phyloP scores from a whole-genome alignment of 2,113 vertebrate genomes.

The Scopus umbretta region DNA sequence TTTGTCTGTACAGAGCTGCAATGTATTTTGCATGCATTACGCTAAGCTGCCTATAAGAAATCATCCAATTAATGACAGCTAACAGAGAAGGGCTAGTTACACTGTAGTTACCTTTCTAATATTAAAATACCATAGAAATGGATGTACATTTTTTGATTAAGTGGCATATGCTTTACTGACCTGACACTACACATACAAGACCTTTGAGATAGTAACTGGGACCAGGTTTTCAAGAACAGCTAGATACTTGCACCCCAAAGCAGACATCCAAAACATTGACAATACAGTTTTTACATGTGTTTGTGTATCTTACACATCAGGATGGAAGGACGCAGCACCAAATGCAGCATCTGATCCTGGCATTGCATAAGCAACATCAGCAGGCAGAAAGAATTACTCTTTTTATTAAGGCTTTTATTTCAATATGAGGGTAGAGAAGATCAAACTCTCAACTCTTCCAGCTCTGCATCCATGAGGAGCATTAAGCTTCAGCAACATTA shows the following conservation, averaged over 20 bases:
- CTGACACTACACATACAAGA: not conserved
- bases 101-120: not conserved
- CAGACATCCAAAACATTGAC: not conserved
- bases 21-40: constrained; percentile 36
- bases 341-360: not conserved
- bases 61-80: constrained; percentile 51
- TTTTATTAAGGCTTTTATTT: not conserved
- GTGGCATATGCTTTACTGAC: not conserved
- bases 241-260: not conserved
- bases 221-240: not conserved
- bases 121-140: constrained; percentile 28
- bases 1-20: not conserved
- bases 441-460: not conserved
- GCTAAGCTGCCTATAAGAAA: constrained; percentile 40
- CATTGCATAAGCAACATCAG: not conserved
- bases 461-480: not conserved
- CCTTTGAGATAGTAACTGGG: not conserved
- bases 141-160: constrained; percentile 18
- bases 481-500: not conserved
- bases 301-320: not conserved
- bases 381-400: not conserved
- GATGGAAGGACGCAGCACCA: not conserved
- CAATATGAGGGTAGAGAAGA: not conserved
- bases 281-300: not conserved
- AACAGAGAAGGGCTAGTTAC: constrained; percentile 11